Evolutionary conservation across 2,797 vertebrate species (phyloP), one percentile per base, ranked within the genome.

Genomic region (Gambelia wislizenii): DNA sequence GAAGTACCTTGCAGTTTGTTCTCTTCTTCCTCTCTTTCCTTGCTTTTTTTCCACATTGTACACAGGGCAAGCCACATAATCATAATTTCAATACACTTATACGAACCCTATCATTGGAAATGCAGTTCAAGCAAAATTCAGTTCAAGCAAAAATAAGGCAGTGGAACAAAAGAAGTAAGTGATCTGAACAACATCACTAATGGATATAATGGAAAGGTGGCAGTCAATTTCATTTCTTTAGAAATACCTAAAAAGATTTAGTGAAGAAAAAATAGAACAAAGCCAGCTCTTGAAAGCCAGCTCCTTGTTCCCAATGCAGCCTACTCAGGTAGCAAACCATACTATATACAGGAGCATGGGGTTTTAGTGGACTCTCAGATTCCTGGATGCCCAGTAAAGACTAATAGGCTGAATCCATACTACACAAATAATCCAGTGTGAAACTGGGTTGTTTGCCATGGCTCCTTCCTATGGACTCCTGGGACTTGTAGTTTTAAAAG

Each of bases 61-160:
- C 81, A 84, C 36, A 92, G 77, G 91, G 3, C 8, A 90, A 94
- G 78, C 82, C 90, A 94, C 39, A 78, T 90, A 94, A 42, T 42
- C 95, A 92, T 95, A 95, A 95, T 76, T 84, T 92, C 91, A 83
- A 54, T 69, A 93, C 93, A 85, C 86, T 87, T 91, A 84, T 86
- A 92, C 76, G 61, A 87, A 93, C n/a, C 75, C 92, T 95, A 87
- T 94, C 88, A 92, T 83, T 91, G 90, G 84, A 95, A 95, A 85
- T 79, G 8, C 88, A 77, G 83, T 94, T 90, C 61, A 74, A 52
- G n/a, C n/a, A n/a, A n/a, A n/a, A n/a, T n/a, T n/a, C n/a, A n/a
- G n/a, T n/a, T 86, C 88, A 88, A 92, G 84, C 0, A 39, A 77
- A 91, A 83, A 75, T 59, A 92, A 89, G 83, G 67, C 74, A 94